phyloP scores from a whole-genome alignment of 2,888 invertebrate genomes.

The Napeogenes sylphis region DNA sequence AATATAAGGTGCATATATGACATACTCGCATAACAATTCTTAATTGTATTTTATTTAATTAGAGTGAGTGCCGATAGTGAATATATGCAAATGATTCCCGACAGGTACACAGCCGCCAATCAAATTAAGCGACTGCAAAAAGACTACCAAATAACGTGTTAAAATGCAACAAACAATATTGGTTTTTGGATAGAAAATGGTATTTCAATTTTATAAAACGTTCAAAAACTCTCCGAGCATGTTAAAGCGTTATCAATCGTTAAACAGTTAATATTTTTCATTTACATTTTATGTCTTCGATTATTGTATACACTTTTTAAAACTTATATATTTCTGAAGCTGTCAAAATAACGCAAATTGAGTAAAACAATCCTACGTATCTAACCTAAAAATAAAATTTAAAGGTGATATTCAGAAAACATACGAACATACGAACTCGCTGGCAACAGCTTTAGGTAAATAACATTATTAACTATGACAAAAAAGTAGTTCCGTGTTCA shows the following conservation, averaged over 20 bases:
- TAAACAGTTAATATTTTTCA: no score
- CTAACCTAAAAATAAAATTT: no score
- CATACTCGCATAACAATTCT: neutral
- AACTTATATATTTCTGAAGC: no score
- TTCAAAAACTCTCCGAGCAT: neutral
- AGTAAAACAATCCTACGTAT: no score
- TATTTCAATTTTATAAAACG: slow-evolving; percentile 7
- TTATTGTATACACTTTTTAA: no score
- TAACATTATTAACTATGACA: no score
- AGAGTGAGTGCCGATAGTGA: slow-evolving; percentile 45
- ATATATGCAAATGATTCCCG: slow-evolving; percentile 65
- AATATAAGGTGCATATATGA: neutral
- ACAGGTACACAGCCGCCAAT: slow-evolving; percentile 51
- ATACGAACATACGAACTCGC: no score
- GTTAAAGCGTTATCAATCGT: neutral
- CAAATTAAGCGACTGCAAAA: slow-evolving; percentile 57
- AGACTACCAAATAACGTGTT: slow-evolving; percentile 48
- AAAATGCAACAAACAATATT: slow-evolving; percentile 35
- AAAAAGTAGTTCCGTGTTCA: no score
- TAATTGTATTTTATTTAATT: slow-evolving; percentile 9
- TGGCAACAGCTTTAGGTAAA: no score
- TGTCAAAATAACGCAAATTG: no score
- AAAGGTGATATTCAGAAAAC: no score
- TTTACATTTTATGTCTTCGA: no score
- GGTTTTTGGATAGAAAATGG: slow-evolving; percentile 42